These are phyloP conservation scores for Capreolus pygargus DNA, from an alignment of 2,113 vertebrate species.

Conservation along the genomic window DNA sequence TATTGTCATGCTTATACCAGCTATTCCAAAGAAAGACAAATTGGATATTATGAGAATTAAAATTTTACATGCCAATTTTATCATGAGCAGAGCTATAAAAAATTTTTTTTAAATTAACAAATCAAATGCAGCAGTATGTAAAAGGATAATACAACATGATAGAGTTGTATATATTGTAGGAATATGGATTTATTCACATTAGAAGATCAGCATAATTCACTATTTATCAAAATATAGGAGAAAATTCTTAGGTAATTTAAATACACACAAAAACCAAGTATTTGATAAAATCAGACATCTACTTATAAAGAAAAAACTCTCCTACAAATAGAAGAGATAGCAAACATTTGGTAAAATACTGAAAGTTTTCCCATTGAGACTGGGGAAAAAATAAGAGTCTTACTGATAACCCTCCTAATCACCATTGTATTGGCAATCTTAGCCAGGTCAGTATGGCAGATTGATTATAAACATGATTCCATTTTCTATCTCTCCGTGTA, in stretches of 20 bases:
- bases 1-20: not conserved
- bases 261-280: not conserved
- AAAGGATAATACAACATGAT: not conserved
- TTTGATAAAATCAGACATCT: conserved; percentile 5
- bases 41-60: not conserved
- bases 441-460: not conserved
- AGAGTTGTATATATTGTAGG: not conserved
- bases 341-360: not conserved
- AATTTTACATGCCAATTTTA: conserved; percentile 18
- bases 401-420: not conserved
- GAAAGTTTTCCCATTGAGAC: not conserved
- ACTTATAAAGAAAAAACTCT: not conserved
- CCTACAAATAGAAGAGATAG: not conserved
- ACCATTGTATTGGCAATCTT: not conserved
- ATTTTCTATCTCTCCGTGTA: not conserved
- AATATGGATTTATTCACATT: not conserved
- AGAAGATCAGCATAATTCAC: not conserved
- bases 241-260: conserved; percentile 8
- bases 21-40: conserved; percentile 5
- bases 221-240: not conserved
- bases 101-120: not conserved
- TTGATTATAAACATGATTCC: not conserved
- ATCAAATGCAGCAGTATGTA: not conserved
- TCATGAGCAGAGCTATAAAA: not conserved
- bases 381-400: not conserved